These are phyloP conservation scores for Masticophis lateralis DNA, from an alignment of 2,797 vertebrate species.

Conservation along the genomic window DNA sequence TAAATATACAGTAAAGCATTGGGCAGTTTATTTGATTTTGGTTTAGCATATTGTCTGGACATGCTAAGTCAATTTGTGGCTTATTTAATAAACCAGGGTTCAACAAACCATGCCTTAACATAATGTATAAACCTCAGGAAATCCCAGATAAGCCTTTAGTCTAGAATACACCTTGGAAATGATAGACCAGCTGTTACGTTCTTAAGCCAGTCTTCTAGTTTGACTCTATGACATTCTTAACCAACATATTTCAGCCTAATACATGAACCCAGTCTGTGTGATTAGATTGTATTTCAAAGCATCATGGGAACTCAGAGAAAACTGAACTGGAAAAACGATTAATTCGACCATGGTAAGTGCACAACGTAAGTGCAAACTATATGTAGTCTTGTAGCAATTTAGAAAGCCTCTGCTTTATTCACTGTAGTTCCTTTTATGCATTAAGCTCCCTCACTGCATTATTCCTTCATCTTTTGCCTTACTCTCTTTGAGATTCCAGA, in stretches of 20 bases:
- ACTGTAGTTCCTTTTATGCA: not conserved
- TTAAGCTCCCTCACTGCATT: not conserved
- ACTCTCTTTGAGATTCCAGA: not conserved
- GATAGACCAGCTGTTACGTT: not conserved
- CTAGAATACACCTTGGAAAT: not conserved
- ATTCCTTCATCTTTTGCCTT: not conserved
- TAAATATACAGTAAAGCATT: not conserved
- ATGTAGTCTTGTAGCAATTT: not conserved
- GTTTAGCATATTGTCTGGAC: not conserved
- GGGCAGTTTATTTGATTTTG: not conserved
- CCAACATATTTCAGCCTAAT: not conserved
- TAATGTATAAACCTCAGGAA: not conserved
- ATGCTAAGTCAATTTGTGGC: not conserved
- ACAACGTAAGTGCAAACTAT: not conserved
- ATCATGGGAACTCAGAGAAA: not conserved
- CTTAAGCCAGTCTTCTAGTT: not conserved
- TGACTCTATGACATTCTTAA: not conserved
- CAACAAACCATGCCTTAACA: not conserved
- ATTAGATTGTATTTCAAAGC: not conserved
- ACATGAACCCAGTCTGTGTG: not conserved
- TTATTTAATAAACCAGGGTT: not conserved
- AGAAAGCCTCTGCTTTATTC: not conserved
- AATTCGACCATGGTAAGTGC: not conserved
- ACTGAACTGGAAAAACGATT: not conserved
- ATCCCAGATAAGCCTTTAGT: not conserved